Evolutionary conservation across 2,888 invertebrate genomes (phyloP), one percentile per base, ranked within the genome.

Genomic region (Rotaria magnacalcarata): DNA sequence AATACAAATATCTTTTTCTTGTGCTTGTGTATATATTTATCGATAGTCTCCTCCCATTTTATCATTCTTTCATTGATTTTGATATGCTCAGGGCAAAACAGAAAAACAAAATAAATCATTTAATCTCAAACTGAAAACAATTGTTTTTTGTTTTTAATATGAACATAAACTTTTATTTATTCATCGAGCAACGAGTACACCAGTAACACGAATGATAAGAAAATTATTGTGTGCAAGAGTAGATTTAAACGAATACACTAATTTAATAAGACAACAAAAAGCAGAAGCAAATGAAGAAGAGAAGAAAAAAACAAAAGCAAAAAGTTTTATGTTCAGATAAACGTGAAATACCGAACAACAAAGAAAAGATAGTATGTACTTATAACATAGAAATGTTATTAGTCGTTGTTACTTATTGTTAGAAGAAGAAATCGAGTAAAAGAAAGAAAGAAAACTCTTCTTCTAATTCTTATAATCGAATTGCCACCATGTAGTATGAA

Each of bases 401-500:
- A 34, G 19, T 67, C 41, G 34, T 41, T 67, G 67, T 67, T 67
- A 67, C 34, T 41, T 34, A 67, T 67, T 67, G 19, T 11, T 34
- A n/a, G 27, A 27, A 27, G 60, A 67, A 50, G 50, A 50, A 14
- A 50, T 50, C 50, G 10, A 50, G 14, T 50, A 50, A 50, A 50
- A 50, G 10, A 50, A 50, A 50, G 19, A 67, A 1, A 8, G 6
- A 67, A 27, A 16, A 54, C 21, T 67, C 19, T 24, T 8, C 24
- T 34, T 67, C 16, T 67, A 67, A 47, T 80, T 24, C 8, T 80
- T 21, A 80, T 47, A 80, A 47, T 43, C 80, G n/a, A 47, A 80
- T 80, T 80, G 80, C 80, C 80, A 80, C 80, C 80, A 80, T 80
- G 43, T 43, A n/a, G 80, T 80, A 80, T 80, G 80, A 47, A 47